These are phyloP conservation scores for Raphicerus campestris DNA, from an alignment of 2,113 vertebrate species.

Conservation along the genomic window DNA sequence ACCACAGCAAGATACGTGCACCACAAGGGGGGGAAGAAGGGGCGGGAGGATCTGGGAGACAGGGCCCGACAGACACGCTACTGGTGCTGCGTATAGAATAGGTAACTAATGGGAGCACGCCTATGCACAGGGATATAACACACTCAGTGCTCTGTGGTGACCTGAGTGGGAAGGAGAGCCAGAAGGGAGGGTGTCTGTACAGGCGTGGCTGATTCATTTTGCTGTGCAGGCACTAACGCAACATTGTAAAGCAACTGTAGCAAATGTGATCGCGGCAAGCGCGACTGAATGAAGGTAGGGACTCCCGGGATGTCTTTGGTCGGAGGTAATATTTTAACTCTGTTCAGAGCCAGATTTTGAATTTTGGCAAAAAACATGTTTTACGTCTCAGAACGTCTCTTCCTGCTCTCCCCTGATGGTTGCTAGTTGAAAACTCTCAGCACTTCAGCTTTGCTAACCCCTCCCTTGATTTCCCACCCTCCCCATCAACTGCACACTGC, in stretches of 20 bases:
- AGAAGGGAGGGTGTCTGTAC: fast-evolving
- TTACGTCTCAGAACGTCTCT: neutral
- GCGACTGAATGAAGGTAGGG: fast-evolving
- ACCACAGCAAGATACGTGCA: neutral
- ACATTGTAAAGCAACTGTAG: neutral
- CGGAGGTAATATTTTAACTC: neutral
- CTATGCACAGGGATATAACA: neutral
- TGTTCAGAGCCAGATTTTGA: neutral
- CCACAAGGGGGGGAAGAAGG: fast-evolving
- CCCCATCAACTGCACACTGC: neutral
- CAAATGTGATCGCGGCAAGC: neutral
- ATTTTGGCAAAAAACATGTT: neutral
- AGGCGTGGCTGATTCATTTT: fast-evolving
- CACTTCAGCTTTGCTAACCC: fast-evolving
- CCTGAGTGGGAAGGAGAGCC: neutral
- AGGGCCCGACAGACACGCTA: fast-evolving
- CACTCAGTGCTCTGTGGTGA: neutral
- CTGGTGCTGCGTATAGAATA: fast-evolving
- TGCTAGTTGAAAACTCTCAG: neutral
- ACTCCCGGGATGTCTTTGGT: neutral
- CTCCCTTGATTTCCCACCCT: fast-evolving
- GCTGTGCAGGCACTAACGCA: neutral
- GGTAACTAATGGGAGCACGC: fast-evolving
- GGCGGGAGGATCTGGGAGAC: neutral
- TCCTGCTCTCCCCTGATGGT: neutral